A percentile compares a stretch with the other conserved stretches of the same genome.
These are phyloP conservation scores for Apis dorsata DNA, from an alignment of 1,140 invertebrate species.

Conservation along the genomic window DNA sequence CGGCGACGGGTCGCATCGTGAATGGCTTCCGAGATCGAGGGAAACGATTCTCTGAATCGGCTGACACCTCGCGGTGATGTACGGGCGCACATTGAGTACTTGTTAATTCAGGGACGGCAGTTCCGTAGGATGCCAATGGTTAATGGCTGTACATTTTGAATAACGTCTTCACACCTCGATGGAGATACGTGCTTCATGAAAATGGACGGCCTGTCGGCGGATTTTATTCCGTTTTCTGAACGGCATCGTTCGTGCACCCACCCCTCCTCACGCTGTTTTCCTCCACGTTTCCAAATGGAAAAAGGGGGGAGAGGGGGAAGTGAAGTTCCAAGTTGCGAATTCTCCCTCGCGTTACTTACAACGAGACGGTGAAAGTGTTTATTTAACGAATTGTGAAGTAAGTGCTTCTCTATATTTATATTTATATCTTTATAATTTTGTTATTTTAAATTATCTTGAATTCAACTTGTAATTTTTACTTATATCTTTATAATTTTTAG, in stretches of 20 bases:
- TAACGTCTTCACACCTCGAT: slow-evolving; percentile 68
- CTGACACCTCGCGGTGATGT: slow-evolving; percentile 75
- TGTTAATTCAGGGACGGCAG: slow-evolving; percentile 76
- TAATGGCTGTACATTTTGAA: slow-evolving; percentile 75
- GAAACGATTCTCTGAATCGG: slow-evolving; percentile 75
- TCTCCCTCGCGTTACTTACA: too few relatives aligned
- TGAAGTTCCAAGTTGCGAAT: too few relatives aligned
- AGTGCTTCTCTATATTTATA: too few relatives aligned
- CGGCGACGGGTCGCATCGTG: slow-evolving; percentile 65
- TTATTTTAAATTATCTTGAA: too few relatives aligned
- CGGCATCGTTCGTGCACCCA: neutral
- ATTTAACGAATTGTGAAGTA: too few relatives aligned
- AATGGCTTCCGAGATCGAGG: slow-evolving; percentile 71
- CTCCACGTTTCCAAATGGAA: too few relatives aligned
- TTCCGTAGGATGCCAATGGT: slow-evolving; percentile 74
- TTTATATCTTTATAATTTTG: too few relatives aligned
- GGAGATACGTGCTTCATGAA: slow-evolving; percentile 52
- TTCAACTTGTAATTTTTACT: too few relatives aligned
- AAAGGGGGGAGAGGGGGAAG: too few relatives aligned
- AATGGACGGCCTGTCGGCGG: slow-evolving; percentile 40
- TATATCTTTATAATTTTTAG: too few relatives aligned
- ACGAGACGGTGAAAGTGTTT: too few relatives aligned
- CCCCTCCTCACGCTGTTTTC: too few relatives aligned
- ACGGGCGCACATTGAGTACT: slow-evolving; percentile 76
- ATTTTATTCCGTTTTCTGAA: slow-evolving; percentile 40